phyloP scores from a whole-genome alignment of 2,888 invertebrate genomes.

The Ophioninae sp. region DNA sequence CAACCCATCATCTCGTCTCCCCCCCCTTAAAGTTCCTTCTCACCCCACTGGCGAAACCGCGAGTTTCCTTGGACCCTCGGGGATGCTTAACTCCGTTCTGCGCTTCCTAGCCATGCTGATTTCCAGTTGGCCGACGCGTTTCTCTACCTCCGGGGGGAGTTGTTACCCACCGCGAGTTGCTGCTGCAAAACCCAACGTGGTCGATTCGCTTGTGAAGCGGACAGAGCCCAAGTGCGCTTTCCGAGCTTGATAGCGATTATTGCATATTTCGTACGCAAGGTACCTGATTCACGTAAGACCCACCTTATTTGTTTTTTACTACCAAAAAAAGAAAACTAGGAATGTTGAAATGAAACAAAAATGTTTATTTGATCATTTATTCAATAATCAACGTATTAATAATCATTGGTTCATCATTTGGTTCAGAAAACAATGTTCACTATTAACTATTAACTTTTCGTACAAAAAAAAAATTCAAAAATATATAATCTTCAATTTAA shows the following conservation, averaged over 20 bases:
- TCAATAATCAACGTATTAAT: no score
- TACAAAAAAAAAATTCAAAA: no score
- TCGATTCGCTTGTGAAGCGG: constrained; percentile 7
- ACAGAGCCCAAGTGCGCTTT: constrained; percentile 18
- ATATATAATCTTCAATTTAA: no score
- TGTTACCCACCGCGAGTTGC: constrained; percentile 25
- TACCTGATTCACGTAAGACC: no score
- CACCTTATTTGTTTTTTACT: no score
- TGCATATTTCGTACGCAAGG: constrained; percentile 13
- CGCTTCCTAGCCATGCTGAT: constrained; percentile 37
- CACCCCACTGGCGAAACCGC: constrained; percentile 27
- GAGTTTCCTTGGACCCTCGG: constrained; percentile 44
- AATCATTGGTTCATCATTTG: no score
- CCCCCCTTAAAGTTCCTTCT: background rate
- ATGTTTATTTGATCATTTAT: no score
- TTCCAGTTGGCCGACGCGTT: constrained; percentile 37
- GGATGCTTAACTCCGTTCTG: constrained; percentile 30
- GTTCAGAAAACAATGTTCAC: no score
- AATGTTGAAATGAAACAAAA: no score
- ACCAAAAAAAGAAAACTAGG: no score
- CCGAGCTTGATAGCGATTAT: constrained; percentile 12
- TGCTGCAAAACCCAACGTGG: background rate
- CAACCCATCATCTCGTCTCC: constrained; percentile 17
- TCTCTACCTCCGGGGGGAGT: constrained; percentile 13
- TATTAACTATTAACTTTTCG: no score